Evolutionary conservation across 2,113 vertebrate species (phyloP), one percentile per base, ranked within the genome.

Genomic region (Chionis minor): DNA sequence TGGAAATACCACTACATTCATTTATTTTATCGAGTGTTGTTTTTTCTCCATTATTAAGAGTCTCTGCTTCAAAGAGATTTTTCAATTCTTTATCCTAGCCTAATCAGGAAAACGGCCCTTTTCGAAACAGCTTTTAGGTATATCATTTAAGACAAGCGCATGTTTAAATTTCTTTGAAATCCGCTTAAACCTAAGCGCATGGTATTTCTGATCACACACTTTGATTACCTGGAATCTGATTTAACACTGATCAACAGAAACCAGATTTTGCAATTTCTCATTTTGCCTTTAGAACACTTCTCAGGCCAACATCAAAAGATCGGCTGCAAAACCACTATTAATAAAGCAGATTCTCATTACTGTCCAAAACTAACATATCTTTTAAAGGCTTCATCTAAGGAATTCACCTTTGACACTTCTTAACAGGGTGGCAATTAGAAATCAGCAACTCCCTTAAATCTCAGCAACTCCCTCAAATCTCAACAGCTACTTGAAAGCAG

Each of bases 221-320:
- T 67, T 58, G n/a, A 75, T 65, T 81, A 32, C 8, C 51, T 21
- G n/a, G 32, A 71, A 85, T 67, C 35, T 32, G 19, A 30, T 73
- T 85, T 35, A 78, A 40, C 24, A 24, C 15, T 49, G 30, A 33
- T 49, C 45, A 81, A 40, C 51, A 74, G 47, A 42, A 87, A 10
- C 5, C 3, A 40, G 16, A 52, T 32, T 27, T 23, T 20, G 35
- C 19, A 44, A 12, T 40, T 70, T 70, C 51, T 87, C 20, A 19
- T 8, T 65, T 27, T 47, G 4, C 7, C 9, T 54, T 87, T 54
- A 18, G 21, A 82, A 65, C 66, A 45, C 14, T 38, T 72, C 44
- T 61, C 55, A 32, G 33, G 32, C 55, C 0, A 0, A 42, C 17
- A 47, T 20, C 82, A 85, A 24, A 35, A 70, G 47, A 30, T 2